Evolutionary conservation across 2,888 invertebrate genomes (phyloP).

Genomic region (Catonia carolina): DNA sequence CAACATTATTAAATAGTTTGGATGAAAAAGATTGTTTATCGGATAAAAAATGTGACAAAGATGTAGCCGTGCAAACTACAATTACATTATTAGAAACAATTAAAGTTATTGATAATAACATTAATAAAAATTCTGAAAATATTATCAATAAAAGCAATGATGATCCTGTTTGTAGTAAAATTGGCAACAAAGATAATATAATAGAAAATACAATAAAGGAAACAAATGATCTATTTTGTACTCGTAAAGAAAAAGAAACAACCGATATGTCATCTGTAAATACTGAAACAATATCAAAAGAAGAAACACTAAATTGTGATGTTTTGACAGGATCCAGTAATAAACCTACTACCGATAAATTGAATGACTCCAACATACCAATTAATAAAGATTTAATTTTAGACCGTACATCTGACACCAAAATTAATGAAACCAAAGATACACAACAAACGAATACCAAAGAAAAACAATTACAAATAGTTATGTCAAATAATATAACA

Average conservation of each 20-base stretch:
- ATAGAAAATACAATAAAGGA: background rate
- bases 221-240: background rate
- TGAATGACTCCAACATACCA: background rate
- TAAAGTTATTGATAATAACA: background rate
- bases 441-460: background rate
- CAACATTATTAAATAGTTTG: background rate
- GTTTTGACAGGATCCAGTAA: background rate
- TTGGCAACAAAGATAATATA: background rate
- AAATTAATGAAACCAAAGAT: background rate
- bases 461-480: background rate
- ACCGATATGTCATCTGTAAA: too few species aligned
- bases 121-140: background rate
- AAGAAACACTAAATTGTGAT: background rate
- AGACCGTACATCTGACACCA: too few species aligned
- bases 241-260: background rate
- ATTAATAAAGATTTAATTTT: background rate
- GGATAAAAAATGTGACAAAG: background rate
- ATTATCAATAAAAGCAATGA: background rate
- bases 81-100: background rate
- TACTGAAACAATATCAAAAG: background rate
- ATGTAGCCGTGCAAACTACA: constrained; percentile 2
- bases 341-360: background rate
- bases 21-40: too few species aligned
- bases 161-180: background rate
- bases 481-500: background rate